Percentiles rank a stretch among this genome's conserved stretches.
phyloP scores from a whole-genome alignment of 2,797 vertebrate genomes.

The Cynodonichthys magdalenae region DNA sequence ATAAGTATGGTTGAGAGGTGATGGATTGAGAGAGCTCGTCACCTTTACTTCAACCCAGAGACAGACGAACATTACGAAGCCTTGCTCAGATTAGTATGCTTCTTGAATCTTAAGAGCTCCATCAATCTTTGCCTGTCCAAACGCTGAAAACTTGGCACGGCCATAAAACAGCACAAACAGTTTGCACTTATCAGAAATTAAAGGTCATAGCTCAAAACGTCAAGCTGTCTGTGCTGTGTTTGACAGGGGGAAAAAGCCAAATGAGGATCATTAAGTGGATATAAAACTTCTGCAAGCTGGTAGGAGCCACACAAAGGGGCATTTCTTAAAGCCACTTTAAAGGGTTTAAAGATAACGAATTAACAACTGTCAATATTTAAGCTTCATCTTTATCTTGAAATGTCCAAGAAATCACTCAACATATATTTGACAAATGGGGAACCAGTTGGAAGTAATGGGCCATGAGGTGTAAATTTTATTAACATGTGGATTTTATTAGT shows the following conservation, averaged over 20 bases:
- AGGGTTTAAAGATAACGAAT: slow-evolving; percentile 20
- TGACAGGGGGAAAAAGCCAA: slow-evolving; percentile 42
- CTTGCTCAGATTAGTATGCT: slow-evolving; percentile 27
- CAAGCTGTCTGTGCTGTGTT: slow-evolving; percentile 39
- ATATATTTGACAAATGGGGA: slow-evolving; percentile 67
- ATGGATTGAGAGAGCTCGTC: slow-evolving; percentile 37
- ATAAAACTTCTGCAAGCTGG: slow-evolving; percentile 44
- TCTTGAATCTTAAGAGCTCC: slow-evolving; percentile 38
- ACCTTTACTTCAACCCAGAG: slow-evolving; percentile 45
- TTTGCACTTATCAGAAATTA: slow-evolving; percentile 72
- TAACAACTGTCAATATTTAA: slow-evolving; percentile 16
- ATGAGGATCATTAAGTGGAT: slow-evolving; percentile 61
- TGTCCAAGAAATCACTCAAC: slow-evolving; percentile 42
- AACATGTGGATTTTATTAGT: slow-evolving; percentile 69
- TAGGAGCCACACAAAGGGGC: slow-evolving; percentile 21
- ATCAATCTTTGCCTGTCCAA: slow-evolving; percentile 69
- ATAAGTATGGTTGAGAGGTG: slow-evolving; percentile 24
- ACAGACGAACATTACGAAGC: slow-evolving; percentile 28
- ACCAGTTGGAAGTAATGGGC: slow-evolving; percentile 69
- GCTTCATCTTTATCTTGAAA: slow-evolving; percentile 34
- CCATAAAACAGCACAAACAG: slow-evolving; percentile 51
- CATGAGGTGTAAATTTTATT: slow-evolving; percentile 70
- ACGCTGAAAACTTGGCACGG: slow-evolving; percentile 60
- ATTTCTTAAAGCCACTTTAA: slow-evolving; percentile 20
- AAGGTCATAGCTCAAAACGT: slow-evolving; percentile 43